These are phyloP conservation scores for Leuciscus waleckii DNA, from an alignment of 2,797 vertebrate genomes.

Conservation along the genomic window DNA sequence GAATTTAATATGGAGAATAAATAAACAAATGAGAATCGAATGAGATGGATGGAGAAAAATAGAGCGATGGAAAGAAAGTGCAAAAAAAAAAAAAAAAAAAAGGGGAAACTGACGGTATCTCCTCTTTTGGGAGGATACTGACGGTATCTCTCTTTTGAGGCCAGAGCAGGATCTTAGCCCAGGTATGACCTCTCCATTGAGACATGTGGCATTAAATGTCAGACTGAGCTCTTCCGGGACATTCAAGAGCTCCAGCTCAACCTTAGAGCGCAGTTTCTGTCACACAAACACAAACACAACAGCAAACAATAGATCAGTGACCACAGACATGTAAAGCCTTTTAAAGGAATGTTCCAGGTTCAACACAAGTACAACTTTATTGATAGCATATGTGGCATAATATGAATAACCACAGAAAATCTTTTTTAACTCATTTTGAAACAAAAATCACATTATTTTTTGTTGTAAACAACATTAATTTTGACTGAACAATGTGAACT, in stretches of 20 bases:
- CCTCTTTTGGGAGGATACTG: conserved; percentile 86
- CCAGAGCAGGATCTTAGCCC: conserved; percentile 93
- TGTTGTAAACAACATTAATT: background rate
- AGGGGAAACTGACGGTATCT: conserved; percentile 86
- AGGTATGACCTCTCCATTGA: conserved; percentile 89
- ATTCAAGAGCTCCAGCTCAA: conserved; percentile 93
- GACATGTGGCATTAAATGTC: conserved; percentile 94
- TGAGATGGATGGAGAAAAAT: background rate
- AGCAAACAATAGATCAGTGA: conserved; percentile 14
- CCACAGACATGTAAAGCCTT: background rate
- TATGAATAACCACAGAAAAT: background rate
- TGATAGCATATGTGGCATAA: background rate
- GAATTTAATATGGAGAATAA: background rate
- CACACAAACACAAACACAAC: conserved; percentile 21
- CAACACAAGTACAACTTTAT: background rate
- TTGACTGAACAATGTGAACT: background rate
- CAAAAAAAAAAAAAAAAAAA: background rate
- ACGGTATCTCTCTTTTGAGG: conserved; percentile 97
- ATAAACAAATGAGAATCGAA: background rate
- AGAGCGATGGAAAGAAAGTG: background rate
- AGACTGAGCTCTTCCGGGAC: conserved; percentile 93
- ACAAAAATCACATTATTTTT: background rate
- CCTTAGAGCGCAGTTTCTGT: conserved; percentile 97
- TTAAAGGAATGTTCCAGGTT: background rate
- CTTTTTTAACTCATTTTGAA: background rate